Base-by-base conservation (phyloP, 1,140 invertebrate genomes). In the Anastatus disparis region DNA sequence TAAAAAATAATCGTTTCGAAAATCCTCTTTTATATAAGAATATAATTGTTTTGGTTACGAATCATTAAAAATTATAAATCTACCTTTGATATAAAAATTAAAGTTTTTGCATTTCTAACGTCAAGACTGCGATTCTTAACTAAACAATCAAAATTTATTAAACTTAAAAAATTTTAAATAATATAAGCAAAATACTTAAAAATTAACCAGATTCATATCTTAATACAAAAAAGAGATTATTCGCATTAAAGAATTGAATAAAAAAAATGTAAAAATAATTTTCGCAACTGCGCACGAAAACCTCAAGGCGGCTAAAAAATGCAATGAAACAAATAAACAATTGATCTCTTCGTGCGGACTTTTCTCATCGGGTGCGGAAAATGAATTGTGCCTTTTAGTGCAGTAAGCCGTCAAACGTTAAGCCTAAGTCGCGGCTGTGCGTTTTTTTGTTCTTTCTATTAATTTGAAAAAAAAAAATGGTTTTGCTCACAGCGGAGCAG, bases 381-480 rank as follows among this genome's bases (percentile, higher is more conserved):
- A 84, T 26, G 58, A 70, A 70, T 83, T 84, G 84, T 85, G 84
- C 84, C 84, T 85, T 85, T 83, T 85, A 85, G 84, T 82, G 76
- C 76, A 77, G 79, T 85, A 85, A 85, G 83, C 74, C 79, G 81
- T 79, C 83, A 79, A 82, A 76, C 77, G 78, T 79, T n/a, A 84
- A 84, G 78, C 75, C 73, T 74, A 77, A 77, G 58, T 66, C 72
- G 65, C 68, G 71, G 73, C 66, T 73, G 40, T 70, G 68, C 61
- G 59, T 70, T 63, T 56, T 46, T 65, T 52, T 62, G 53, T 62
- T 55, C 20, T 53, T 58, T 61, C 13, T 17, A 40, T 61, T 20
- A 2, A 31, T 13, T 9, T 20, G 12, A 65, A 65, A n/a, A 62
- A 17, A 29, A 35, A 52, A 66, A 27, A 50, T 42, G 15, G 3